Base-by-base conservation (phyloP, 2,888 invertebrate species). In the Pristionchus mayeri region DNA sequence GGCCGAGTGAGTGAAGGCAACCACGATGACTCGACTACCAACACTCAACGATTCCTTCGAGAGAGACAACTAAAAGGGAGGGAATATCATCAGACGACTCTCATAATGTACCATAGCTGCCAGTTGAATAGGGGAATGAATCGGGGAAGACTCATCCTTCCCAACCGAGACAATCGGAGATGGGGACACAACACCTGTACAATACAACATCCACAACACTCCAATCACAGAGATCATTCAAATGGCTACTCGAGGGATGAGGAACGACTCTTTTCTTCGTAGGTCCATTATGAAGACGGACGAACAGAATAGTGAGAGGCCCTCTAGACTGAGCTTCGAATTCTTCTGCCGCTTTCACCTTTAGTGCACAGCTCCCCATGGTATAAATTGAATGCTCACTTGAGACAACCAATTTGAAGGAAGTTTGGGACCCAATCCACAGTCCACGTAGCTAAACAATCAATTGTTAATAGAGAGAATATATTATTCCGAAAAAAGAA, bases 371-470 rank as follows among this genome's bases (percentile, higher is more conserved):
- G 27, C 3, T 21, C n/a, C n/a, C n/a, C n/a, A n/a, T n/a, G n/a
- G n/a, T n/a, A n/a, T n/a, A n/a, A 24, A 0, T 30, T 57, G 24
- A 57, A 54, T 48, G 40, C 21, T 34, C 27, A 87, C 88, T 79
- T 90, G 90, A 30, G 90, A 88, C 30, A 90, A 86, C 90, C 90
- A 90, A 60, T 90, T 88, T 0, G 87, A 75, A 0, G 90, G 89
- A 3, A 90, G 85, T 27, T 88, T 87, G 40, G 87, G 84, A 27
- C 90, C 90, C 13, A 89, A 83, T 11, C 88, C 87, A 57, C 86
- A 88, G 21, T 85, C 85, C 18, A 89, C 89, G 84, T 87, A 90
- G 85, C 90, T 90, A 79, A 57, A 87, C 34, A 63, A 16, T 11
- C 30, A 60, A 2, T 60, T 63, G 34, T 13, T 13, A 63, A 63